These are phyloP conservation scores for Adrianichthys oophorus DNA, from an alignment of 2,797 vertebrate species.

Conservation along the genomic window DNA sequence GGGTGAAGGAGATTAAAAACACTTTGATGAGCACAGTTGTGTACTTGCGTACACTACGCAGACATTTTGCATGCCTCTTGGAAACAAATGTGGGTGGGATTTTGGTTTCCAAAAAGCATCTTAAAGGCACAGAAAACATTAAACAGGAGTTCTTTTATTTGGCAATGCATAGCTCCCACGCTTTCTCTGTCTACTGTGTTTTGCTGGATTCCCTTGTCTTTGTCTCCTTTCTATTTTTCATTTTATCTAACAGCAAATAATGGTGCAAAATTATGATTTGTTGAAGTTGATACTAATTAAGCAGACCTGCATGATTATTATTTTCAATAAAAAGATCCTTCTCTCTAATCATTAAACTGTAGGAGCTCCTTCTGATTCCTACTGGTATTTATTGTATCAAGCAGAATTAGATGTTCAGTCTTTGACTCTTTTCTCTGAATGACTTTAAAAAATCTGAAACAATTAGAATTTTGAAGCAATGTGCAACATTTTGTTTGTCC, in stretches of 20 bases:
- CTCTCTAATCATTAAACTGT: slow-evolving; percentile 16
- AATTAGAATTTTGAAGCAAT: no score
- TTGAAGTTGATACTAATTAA: slow-evolving; percentile 67
- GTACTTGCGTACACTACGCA: slow-evolving; percentile 12
- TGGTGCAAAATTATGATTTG: slow-evolving; percentile 64
- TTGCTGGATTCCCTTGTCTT: slow-evolving; percentile 44
- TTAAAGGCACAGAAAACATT: slow-evolving; percentile 24
- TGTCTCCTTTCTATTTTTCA: slow-evolving; percentile 46
- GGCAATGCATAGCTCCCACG: slow-evolving; percentile 35
- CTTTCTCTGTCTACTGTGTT: slow-evolving; percentile 20
- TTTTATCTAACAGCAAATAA: slow-evolving; percentile 57
- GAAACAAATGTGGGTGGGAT: slow-evolving; percentile 28
- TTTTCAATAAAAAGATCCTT: not conserved
- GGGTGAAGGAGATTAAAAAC: not conserved
- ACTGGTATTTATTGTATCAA: slow-evolving; percentile 33
- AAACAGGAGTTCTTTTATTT: slow-evolving; percentile 31
- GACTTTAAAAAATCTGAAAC: no score
- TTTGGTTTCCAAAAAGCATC: slow-evolving; percentile 25
- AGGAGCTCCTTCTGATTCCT: slow-evolving; percentile 14
- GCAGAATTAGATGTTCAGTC: slow-evolving; percentile 19
- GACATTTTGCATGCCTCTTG: slow-evolving; percentile 9
- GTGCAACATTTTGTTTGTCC: no score
- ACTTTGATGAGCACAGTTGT: slow-evolving; percentile 16
- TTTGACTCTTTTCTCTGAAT: not conserved
- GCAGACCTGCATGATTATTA: slow-evolving; percentile 35